Evolutionary conservation across 1,140 invertebrate species (phyloP), one percentile per base, ranked within the genome.

Genomic region (Meloidogyne hapla): DNA sequence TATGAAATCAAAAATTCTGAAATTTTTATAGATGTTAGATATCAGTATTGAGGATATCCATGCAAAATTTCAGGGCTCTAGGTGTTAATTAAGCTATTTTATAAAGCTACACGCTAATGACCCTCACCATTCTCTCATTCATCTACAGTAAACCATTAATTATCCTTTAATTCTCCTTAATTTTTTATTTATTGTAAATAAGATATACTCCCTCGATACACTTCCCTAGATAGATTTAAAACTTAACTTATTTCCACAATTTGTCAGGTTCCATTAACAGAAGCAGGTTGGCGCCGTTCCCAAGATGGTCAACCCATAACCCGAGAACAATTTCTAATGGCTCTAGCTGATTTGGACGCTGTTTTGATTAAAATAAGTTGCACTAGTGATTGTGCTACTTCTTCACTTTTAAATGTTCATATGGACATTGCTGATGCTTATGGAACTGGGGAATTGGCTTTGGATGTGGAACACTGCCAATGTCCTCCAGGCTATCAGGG

Each of bases 301-400:
- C 48, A n/a, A n/a, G 94, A 96, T 88, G 94, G 94, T 3, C 91
- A 92, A 66, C 88, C 90, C 65, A 91, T 92, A 6, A 92, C 93
- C 75, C 90, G 96, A 15, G 93, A 95, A 85, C 92, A 95, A 88
- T 89, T 98, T 62, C 89, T 98, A 26, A 94, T 97, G 92, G 93
- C 94, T 0, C 88, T 99, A 48, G 94, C 94, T 76, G 92, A 96
- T 86, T 87, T 98, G 10, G 90, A 93, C 83, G 91, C 91, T 13
- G 40, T 87, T 56, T 79, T 86, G 62, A 79, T 76, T 23, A 75
- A 77, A 65, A 74, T 78, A n/a, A 83, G 79, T 15, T 82, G 82
- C 68, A 78, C 82, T 62, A 72, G 81, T 62, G 81, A 85, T 21
- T 85, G 85, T 68, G 63, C 79, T 9, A 66, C 80, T 10, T 80